Evolutionary conservation across 2,888 invertebrate species (phyloP), one percentile per base, ranked within the genome.

Genomic region (Leptarthrus brevirostris): DNA sequence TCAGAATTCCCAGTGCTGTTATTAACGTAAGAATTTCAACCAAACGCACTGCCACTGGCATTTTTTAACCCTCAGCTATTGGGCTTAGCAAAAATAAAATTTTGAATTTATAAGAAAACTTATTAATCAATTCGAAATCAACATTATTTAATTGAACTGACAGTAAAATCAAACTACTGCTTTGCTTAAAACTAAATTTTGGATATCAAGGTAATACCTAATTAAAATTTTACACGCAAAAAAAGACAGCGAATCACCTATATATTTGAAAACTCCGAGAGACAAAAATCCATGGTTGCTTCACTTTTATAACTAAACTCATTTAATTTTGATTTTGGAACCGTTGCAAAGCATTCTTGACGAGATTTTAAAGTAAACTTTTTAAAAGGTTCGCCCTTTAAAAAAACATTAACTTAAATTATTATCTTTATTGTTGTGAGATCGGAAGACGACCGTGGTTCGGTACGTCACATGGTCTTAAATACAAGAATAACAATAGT

Each of bases 31-130:
- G 70, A 1, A 80, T 76, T 76, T 81, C 81, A 34, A 81, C 77
- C 22, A 81, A 77, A 74, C 78, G 80, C 20, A 81, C 79, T 8
- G 80, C 80, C 24, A 80, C 80, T 14, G 79, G 78, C 80, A 80
- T 80, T 74, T 18, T 20, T 0, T 22, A 20, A 1, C 10, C n/a
- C 5, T 5, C 1, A 3, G n/a, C 44, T 12, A 10, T 44, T 12
- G 12, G n/a, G 12, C 30, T 8, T 30, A 44, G 4, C 44, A 2
- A 44, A 44, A 44, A n/a, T 44, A 12, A 30, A 1, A 30, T 56
- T 56, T 56, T 6, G 56, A 56, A 24, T 26, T 14, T 14, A 54
- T 26, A n/a, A 12, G 26, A 14, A 54, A 53, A 22, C 26, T 54
- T 54, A 8, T 8, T 22, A 54, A 8, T 26, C 12, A 70, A 34